phyloP scores from a whole-genome alignment of 2,888 invertebrate species.

The Morpho achilles region DNA sequence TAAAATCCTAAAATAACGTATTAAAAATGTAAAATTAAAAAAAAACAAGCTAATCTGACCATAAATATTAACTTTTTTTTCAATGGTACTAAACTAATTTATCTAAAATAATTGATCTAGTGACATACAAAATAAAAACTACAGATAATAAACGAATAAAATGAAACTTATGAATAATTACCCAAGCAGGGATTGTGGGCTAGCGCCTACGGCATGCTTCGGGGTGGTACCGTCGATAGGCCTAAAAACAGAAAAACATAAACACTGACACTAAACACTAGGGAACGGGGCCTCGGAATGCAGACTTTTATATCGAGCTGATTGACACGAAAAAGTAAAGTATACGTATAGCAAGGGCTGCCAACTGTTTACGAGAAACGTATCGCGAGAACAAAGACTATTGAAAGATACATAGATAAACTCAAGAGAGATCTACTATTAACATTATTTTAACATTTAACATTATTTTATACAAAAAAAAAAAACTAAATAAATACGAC shows the following conservation, averaged over 20 bases:
- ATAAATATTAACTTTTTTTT: too few relatives aligned
- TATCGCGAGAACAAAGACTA: neutral
- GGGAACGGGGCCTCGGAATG: constrained; percentile 37
- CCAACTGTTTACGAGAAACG: too few relatives aligned
- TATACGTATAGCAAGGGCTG: too few relatives aligned
- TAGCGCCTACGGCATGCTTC: constrained; percentile 79
- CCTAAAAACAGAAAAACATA: constrained; percentile 81
- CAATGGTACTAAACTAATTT: too few relatives aligned
- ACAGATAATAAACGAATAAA: constrained; percentile 15
- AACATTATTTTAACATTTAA: too few relatives aligned
- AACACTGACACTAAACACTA: constrained; percentile 65
- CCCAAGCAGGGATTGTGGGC: constrained; percentile 81
- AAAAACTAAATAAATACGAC: too few relatives aligned
- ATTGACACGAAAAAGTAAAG: neutral
- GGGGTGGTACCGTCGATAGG: constrained; percentile 80
- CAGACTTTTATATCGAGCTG: constrained; percentile 28
- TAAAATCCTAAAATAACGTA: too few relatives aligned
- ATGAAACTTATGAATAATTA: constrained; percentile 68
- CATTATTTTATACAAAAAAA: too few relatives aligned
- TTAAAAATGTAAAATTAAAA: too few relatives aligned
- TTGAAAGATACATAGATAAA: neutral
- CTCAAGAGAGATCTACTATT: too few relatives aligned
- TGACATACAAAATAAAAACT: neutral
- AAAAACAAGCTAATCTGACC: too few relatives aligned
- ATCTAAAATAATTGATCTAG: too few relatives aligned